Conservation (phyloP, 2,888 invertebrate species). For the Xestia xanthographa region DNA sequence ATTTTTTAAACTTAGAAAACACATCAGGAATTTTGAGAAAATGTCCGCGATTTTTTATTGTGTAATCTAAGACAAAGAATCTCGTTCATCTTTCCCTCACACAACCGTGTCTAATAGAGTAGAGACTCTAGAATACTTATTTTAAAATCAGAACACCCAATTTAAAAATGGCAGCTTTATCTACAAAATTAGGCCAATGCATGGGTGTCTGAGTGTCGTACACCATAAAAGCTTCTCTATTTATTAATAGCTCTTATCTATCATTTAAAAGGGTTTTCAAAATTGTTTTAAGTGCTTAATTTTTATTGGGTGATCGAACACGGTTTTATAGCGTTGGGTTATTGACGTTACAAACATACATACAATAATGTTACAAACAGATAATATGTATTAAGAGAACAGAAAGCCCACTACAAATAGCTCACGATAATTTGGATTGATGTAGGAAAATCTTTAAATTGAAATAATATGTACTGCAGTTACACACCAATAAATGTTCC, state of each 20-base stretch:
- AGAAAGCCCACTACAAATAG: constrained; percentile 1
- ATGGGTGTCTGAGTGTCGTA: constrained; percentile 34
- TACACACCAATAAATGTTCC: not conserved
- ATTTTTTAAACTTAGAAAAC: not conserved
- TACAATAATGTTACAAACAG: not conserved
- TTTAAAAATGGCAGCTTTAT: not conserved
- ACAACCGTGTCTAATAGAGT: not conserved
- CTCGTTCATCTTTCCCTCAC: not conserved
- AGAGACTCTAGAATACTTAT: not conserved
- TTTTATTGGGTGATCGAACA: constrained; percentile 66
- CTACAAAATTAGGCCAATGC: not conserved
- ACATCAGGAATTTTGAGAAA: not conserved
- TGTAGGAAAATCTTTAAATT: not conserved
- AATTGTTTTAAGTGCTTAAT: constrained; percentile 67
- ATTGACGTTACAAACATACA: constrained; percentile 33
- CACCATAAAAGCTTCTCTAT: constrained; percentile 31
- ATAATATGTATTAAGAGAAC: not conserved
- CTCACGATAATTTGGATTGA: not conserved
- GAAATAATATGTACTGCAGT: not conserved
- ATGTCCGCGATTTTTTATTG: not conserved
- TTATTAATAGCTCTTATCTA: constrained; percentile 69
- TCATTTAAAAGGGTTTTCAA: constrained; percentile 69
- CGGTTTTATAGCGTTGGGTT: constrained; percentile 31
- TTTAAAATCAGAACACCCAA: not conserved
- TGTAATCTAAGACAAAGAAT: not conserved